Base-by-base conservation (phyloP, 2,888 invertebrate species). In the Sturmia bella region DNA sequence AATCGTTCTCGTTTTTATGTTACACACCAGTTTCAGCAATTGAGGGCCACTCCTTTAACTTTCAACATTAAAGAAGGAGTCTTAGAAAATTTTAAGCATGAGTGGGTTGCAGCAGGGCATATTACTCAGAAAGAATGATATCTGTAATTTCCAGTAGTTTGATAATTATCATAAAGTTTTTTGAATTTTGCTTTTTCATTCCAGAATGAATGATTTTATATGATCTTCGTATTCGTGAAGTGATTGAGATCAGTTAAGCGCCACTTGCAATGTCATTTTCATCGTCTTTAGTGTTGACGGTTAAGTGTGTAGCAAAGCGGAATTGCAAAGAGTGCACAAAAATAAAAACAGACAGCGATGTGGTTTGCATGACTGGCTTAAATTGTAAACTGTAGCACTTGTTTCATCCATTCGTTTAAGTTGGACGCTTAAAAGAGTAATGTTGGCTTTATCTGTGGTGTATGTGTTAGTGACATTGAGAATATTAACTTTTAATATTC, bases 231-330 rank as follows among this genome's bases (percentile, higher is more conserved):
- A 48, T 50, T 56, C 19, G 41, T 17, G 11, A 72, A 19, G 24
- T 64, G 74, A 63, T 73, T 79, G 43, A 74, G 76, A 80, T 73
- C 64, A 61, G 69, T 73, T 84, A 76, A 84, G 84, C 84, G 84
- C 84, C 84, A 84, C 84, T 84, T 83, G 72, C 73, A 73, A 76
- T 77, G 84, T 80, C 84, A 83, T 80, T 83, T 59, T 68, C 37
- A 43, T 61, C 27, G 32, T 50, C 41, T 41, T 57, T 63, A 81
- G 73, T 73, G 77, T 43, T 64, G 56, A 73, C 61, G 63, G 52
- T 77, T 43, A 81, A 73, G 73, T 63, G 41, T 37, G 21, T 11
- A 48, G 32, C 48, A 50, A 50, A 24, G 41, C 41, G 4, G 32
- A 54, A 56, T 13, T 61, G 3, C 61, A 27, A 50, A 50, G 56